A percentile compares a stretch with the other conserved stretches of the same genome.
Conservation (phyloP, 37 sponge, comb jelly and placozoan genomes). For the Chondrosia reniformis region DNA sequence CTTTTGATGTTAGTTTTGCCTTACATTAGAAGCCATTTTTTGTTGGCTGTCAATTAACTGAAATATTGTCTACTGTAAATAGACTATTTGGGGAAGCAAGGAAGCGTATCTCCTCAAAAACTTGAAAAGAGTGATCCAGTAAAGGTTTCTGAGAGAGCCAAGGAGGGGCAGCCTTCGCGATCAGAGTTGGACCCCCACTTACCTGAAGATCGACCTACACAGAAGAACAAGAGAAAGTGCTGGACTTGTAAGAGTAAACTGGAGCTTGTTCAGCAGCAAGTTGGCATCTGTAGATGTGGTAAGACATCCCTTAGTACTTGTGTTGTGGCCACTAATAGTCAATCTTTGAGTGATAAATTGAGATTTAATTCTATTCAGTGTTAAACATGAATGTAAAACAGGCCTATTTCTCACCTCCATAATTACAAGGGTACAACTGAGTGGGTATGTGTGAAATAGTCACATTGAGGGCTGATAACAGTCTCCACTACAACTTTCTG, state of each 20-base stretch:
- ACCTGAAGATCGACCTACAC: slow-evolving; percentile 42
- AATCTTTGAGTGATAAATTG: too few relatives aligned
- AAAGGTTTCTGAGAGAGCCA: neutral
- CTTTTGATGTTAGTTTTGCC: too few relatives aligned
- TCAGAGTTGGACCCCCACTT: neutral
- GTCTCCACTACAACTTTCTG: too few relatives aligned
- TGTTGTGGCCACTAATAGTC: too few relatives aligned
- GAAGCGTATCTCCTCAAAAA: neutral
- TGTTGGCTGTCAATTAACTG: neutral
- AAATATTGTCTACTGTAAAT: neutral
- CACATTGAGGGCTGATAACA: too few relatives aligned
- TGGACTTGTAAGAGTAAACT: slow-evolving; percentile 69
- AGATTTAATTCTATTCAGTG: too few relatives aligned
- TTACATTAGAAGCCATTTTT: neutral
- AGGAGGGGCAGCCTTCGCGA: too few relatives aligned
- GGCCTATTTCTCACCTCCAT: too few relatives aligned
- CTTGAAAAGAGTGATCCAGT: neutral
- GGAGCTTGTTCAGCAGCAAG: slow-evolving; percentile 65
- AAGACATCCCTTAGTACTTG: slow-evolving; percentile 10
- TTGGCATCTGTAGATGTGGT: slow-evolving; percentile 81
- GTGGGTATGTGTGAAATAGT: too few relatives aligned
- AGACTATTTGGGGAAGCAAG: slow-evolving; percentile 13
- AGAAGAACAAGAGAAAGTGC: slow-evolving; percentile 74
- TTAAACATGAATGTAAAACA: too few relatives aligned
- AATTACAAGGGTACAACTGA: too few relatives aligned